Percentiles rank a stretch among this genome's conserved stretches.
These are phyloP conservation scores for Timema cristinae DNA, from an alignment of 2,888 invertebrate species.

Conservation along the genomic window DNA sequence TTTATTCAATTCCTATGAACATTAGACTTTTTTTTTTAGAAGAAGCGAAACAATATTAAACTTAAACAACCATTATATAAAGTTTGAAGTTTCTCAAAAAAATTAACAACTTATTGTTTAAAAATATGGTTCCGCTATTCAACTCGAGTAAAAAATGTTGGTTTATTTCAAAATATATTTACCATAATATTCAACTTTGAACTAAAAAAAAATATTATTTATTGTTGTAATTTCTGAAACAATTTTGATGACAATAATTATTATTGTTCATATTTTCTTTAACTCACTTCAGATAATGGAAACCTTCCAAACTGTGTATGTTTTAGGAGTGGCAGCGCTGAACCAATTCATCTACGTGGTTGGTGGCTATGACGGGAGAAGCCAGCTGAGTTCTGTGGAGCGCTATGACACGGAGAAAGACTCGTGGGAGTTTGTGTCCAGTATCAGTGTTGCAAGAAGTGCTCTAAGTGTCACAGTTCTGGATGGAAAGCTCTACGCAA, in stretches of 20 bases:
- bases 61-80: no score
- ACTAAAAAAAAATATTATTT: neutral
- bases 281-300: neutral
- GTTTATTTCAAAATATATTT: no score
- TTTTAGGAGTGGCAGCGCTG: conserved; percentile 71
- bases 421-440: conserved; percentile 71
- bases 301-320: neutral
- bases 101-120: no score
- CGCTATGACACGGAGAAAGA: conserved; percentile 80
- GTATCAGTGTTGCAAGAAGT: conserved; percentile 76
- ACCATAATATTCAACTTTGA: neutral
- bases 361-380: conserved; percentile 86
- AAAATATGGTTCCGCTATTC: no score
- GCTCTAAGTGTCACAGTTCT: conserved; percentile 84
- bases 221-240: no score
- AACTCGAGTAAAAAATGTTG: no score
- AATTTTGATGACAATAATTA: no score
- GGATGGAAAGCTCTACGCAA: conserved; percentile 82
- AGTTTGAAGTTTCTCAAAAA: no score
- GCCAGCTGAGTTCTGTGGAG: conserved; percentile 80
- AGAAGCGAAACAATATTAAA: no score
- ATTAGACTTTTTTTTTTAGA: no score
- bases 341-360: conserved; percentile 89
- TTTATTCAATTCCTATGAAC: no score
- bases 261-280: conserved; percentile 16